phyloP scores from a whole-genome alignment of 1,140 invertebrate genomes.

The Trichonephila clavipes region DNA sequence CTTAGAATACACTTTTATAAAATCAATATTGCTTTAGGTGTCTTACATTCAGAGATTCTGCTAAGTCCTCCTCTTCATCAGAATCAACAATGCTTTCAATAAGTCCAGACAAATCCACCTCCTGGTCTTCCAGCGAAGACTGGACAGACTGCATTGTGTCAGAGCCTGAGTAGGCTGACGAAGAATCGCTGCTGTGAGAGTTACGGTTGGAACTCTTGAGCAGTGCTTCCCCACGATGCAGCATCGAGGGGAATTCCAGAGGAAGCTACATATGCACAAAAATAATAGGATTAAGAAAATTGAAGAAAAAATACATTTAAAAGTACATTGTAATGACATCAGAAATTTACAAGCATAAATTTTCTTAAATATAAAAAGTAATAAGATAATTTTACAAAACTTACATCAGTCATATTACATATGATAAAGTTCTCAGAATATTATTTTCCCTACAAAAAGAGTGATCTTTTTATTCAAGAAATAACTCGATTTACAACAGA shows the following conservation, averaged over 20 bases:
- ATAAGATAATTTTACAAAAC: too few species aligned
- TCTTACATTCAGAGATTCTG: slow-evolving; percentile 90
- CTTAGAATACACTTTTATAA: too few species aligned
- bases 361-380: too few species aligned
- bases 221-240: slow-evolving; percentile 83
- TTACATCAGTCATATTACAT: too few species aligned
- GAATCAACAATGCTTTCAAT: slow-evolving; percentile 97
- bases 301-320: too few species aligned
- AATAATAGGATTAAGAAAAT: neutral
- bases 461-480: too few species aligned
- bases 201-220: slow-evolving; percentile 89
- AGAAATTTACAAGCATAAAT: too few species aligned
- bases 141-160: slow-evolving; percentile 97
- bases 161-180: slow-evolving; percentile 96
- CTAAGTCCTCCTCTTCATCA: slow-evolving; percentile 93
- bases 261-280: slow-evolving; percentile 48
- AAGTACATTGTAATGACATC: too few species aligned
- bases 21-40: neutral
- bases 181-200: slow-evolving; percentile 95
- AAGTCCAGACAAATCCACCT: slow-evolving; percentile 94
- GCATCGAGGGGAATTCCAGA: slow-evolving; percentile 76
- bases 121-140: slow-evolving; percentile 85
- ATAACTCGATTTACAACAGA: too few species aligned
- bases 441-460: too few species aligned
- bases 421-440: too few species aligned